These are phyloP conservation scores for Antechinus flavipes DNA, from an alignment of 2,113 vertebrate species.

Conservation along the genomic window DNA sequence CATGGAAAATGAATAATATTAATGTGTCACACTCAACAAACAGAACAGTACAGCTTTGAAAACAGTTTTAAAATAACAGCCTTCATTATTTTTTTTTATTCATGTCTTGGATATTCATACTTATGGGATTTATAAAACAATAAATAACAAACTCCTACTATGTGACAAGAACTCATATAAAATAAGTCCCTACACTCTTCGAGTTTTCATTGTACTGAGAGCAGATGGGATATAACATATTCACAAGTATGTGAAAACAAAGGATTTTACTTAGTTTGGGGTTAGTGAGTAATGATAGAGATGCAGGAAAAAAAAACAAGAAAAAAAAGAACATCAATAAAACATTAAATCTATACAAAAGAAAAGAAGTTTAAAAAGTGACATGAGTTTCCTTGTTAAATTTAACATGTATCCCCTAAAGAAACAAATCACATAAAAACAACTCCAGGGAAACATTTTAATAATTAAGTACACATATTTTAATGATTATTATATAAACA, in stretches of 20 bases:
- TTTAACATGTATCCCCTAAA: not conserved
- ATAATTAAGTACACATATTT: not conserved
- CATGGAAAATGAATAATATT: too few species aligned
- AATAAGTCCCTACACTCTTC: not conserved
- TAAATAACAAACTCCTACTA: not conserved
- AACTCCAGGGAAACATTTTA: not conserved
- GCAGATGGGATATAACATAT: not conserved
- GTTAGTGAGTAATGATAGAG: not conserved
- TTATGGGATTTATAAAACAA: not conserved
- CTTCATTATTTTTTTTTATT: not conserved
- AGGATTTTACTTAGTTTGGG: not conserved
- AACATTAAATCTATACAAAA: not conserved
- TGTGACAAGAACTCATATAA: not conserved
- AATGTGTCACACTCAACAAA: too few species aligned
- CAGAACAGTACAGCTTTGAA: not conserved
- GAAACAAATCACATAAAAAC: not conserved
- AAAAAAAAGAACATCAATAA: not conserved
- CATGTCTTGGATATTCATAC: not conserved
- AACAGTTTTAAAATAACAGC: not conserved
- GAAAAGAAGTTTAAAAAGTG: not conserved
- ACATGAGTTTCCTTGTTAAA: not conserved
- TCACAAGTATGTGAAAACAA: not conserved
- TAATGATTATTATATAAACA: not conserved
- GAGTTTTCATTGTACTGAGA: not conserved
- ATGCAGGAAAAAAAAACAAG: not conserved